phyloP scores from a whole-genome alignment of 2,797 vertebrate species.

The Enteromius paludinosus region DNA sequence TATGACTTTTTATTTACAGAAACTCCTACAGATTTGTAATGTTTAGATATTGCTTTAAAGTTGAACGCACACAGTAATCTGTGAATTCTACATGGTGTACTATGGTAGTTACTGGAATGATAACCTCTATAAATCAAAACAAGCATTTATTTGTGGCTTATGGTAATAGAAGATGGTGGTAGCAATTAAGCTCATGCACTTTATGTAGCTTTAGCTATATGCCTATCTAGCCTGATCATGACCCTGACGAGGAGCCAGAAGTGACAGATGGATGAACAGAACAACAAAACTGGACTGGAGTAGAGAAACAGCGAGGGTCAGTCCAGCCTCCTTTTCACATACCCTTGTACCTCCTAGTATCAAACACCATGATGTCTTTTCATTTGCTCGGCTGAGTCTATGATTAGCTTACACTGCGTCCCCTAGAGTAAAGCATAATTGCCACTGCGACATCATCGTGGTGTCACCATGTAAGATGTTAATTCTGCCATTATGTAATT shows the following conservation, averaged over 20 bases:
- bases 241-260: conserved; percentile 44
- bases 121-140: not conserved
- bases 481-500: conserved; percentile 41
- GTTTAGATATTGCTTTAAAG: not conserved
- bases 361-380: conserved; percentile 46
- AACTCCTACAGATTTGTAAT: not conserved
- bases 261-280: conserved; percentile 59
- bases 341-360: conserved; percentile 54
- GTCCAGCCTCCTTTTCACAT: conserved; percentile 29
- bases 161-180: not conserved
- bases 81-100: not conserved
- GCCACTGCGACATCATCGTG: not conserved
- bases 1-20: not conserved
- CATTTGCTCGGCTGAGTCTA: conserved; percentile 34
- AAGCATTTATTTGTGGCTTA: not conserved
- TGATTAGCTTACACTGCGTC: conserved; percentile 42
- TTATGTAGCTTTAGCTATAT: not conserved
- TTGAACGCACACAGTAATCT: not conserved
- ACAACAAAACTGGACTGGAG: conserved; percentile 43
- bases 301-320: conserved; percentile 38
- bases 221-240: conserved; percentile 29
- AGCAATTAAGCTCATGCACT: conserved; percentile 1
- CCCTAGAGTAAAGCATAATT: conserved; percentile 28
- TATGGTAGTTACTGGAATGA: not conserved
- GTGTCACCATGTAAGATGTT: not conserved